Evolutionary conservation across 2,797 vertebrate genomes (phyloP), one percentile per base, ranked within the genome.

Genomic region (Sylvilagus floridanus): DNA sequence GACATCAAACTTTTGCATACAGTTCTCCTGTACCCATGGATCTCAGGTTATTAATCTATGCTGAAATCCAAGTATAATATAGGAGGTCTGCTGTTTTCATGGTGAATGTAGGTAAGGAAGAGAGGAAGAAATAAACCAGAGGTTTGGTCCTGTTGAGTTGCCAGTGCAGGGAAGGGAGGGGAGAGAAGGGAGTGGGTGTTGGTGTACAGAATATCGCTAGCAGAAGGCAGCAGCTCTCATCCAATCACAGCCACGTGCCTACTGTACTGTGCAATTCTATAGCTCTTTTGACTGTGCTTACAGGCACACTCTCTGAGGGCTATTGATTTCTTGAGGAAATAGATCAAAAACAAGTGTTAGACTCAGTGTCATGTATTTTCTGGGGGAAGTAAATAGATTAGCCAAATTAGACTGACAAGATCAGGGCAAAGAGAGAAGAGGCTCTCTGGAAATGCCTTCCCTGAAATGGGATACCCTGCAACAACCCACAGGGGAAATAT

Each of bases 361-460:
- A 72, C 87, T 85, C 94, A 68, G 26, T 88, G 71, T 91, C 4
- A 0, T 95, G 66, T 88, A 85, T 95, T 94, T 97, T 86, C 88
- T 85, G 65, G 47, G 52, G 92, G 82, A 95, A 92, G 32, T 96
- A 95, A 96, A 79, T 30, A 95, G 93, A 97, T 97, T 71, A 96
- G 89, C 57, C 35, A 79, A 93, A 95, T 87, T 89, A 60, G 73
- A 62, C 37, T 93, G 89, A 83, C 57, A 96, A 89, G 79, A 93
- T 94, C 92, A 87, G 57, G 85, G 50, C 57, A 54, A 71, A 72
- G 66, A 79, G 6, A 71, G 21, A 84, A 54, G 16, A 76, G 19
- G 32, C 60, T 85, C 83, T 63, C 42, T 30, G 47, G 6, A 85
- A 65, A 24, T 26, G 32, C 57, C 26, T 88, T 82, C 52, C 28